A percentile compares a stretch with the other conserved stretches of the same genome.
These are phyloP conservation scores for Spodoptera littoralis DNA, from an alignment of 2,888 invertebrate genomes.

Conservation along the genomic window DNA sequence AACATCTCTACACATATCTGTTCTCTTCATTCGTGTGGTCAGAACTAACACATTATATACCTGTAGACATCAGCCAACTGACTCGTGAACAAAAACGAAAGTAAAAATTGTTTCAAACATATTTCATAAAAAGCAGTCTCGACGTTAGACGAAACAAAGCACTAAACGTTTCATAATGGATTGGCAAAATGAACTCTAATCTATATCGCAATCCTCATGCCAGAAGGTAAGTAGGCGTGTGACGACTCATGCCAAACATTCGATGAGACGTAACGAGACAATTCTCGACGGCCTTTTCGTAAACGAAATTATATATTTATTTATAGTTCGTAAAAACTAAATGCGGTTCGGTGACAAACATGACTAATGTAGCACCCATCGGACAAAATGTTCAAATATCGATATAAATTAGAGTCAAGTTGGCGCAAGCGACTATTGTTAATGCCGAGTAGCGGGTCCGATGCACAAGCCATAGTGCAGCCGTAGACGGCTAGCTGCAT, in stretches of 20 bases:
- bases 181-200: conserved; percentile 66
- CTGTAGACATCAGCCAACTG: conserved; percentile 11
- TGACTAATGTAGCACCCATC: conserved; percentile 45
- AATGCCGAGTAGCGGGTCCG: conserved; percentile 58
- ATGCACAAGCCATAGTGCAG: conserved; percentile 59
- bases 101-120: conserved; percentile 21
- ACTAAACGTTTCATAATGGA: conserved; percentile 65
- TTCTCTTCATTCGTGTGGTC: conserved; percentile 11
- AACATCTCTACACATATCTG: conserved; percentile 7
- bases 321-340: conserved; percentile 59
- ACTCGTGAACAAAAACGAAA: conserved; percentile 32
- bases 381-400: conserved; percentile 47
- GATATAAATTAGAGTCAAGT: conserved; percentile 54
- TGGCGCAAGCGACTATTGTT: conserved; percentile 58
- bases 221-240: conserved; percentile 75
- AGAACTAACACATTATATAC: background rate
- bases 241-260: conserved; percentile 76
- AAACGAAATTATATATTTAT: conserved; percentile 56
- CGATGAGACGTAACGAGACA: conserved; percentile 68
- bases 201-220: conserved; percentile 67
- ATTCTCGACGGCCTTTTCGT: conserved; percentile 65
- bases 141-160: conserved; percentile 35
- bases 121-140: conserved; percentile 35
- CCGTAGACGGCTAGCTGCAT: conserved; percentile 73
- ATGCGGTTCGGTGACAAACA: conserved; percentile 57